Conservation (phyloP, 2,888 invertebrate genomes). For the Mesorhabditis spiculigera region DNA sequence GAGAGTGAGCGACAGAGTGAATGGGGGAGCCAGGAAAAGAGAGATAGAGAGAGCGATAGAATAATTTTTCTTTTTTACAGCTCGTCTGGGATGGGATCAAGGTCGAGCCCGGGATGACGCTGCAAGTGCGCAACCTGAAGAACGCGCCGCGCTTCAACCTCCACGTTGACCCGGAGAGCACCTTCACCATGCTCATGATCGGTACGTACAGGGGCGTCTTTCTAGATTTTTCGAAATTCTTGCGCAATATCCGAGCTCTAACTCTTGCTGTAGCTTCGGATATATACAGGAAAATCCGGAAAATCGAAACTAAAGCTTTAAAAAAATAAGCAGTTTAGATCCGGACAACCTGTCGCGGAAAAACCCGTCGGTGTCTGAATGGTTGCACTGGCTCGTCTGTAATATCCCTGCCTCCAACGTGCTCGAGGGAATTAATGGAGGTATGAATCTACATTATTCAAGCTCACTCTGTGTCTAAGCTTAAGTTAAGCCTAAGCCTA, state of each 20-base stretch:
- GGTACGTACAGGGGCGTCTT: constrained; percentile 26
- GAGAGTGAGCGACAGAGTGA: neutral
- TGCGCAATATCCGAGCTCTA: too few species aligned
- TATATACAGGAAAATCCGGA: too few species aligned
- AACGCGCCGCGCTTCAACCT: constrained; percentile 55
- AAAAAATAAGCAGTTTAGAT: constrained; percentile 32
- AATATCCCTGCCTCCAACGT: constrained; percentile 58
- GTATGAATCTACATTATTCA: constrained; percentile 20
- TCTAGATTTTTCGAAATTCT: too few species aligned
- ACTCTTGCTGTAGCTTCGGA: too few species aligned
- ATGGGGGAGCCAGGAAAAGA: constrained; percentile 6
- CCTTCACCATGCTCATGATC: constrained; percentile 57
- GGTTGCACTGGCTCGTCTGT: constrained; percentile 58
- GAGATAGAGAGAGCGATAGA: constrained; percentile 2
- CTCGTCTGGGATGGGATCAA: constrained; percentile 55
- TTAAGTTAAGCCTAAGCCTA: too few species aligned
- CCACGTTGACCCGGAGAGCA: constrained; percentile 55
- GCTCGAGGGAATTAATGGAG: constrained; percentile 58
- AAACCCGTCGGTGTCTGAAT: constrained; percentile 58
- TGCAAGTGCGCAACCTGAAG: constrained; percentile 48
- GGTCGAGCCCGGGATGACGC: constrained; percentile 51
- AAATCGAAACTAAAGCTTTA: too few species aligned
- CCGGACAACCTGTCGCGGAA: constrained; percentile 58
- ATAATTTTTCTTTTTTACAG: constrained; percentile 20
- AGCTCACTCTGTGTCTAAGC: too few species aligned